Evolutionary conservation across 2,888 invertebrate species (phyloP).

Genomic region (Microdon myrmicae): DNA sequence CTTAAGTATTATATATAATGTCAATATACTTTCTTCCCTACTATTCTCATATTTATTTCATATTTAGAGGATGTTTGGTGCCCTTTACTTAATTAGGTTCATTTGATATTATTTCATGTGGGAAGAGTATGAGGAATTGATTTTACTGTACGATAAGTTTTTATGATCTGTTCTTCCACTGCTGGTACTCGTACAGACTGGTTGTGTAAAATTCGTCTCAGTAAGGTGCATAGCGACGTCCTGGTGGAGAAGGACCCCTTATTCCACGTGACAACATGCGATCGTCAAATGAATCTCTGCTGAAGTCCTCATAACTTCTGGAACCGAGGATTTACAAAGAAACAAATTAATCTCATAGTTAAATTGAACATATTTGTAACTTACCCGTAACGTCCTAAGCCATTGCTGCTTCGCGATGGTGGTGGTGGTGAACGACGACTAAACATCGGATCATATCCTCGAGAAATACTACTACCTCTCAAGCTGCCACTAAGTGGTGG

Average conservation of each 20-base stretch:
- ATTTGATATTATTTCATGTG: too few species aligned
- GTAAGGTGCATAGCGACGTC: conserved; percentile 88
- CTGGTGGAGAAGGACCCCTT: conserved; percentile 84
- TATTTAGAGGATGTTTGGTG: too few species aligned
- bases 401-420: conserved; percentile 68
- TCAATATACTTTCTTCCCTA: too few species aligned
- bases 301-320: conserved; percentile 88
- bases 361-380: conserved; percentile 9
- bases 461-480: conserved; percentile 71
- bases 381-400: conserved; percentile 66
- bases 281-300: conserved; percentile 88
- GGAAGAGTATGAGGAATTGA: too few species aligned
- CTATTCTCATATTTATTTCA: too few species aligned
- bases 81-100: too few species aligned
- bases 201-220: conserved; percentile 67
- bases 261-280: conserved; percentile 72
- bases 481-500: conserved; percentile 70
- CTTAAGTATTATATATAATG: too few species aligned
- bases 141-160: conserved; percentile 26
- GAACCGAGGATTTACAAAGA: conserved; percentile 53
- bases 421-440: conserved; percentile 79
- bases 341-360: conserved; percentile 8
- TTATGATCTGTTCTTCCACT: conserved; percentile 7
- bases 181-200: conserved; percentile 26
- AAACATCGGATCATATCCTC: conserved; percentile 81